Percentiles rank a stretch among this genome's conserved stretches.
Conservation (phyloP, 2,113 vertebrate species). For the Lamprologus speciosus region DNA sequence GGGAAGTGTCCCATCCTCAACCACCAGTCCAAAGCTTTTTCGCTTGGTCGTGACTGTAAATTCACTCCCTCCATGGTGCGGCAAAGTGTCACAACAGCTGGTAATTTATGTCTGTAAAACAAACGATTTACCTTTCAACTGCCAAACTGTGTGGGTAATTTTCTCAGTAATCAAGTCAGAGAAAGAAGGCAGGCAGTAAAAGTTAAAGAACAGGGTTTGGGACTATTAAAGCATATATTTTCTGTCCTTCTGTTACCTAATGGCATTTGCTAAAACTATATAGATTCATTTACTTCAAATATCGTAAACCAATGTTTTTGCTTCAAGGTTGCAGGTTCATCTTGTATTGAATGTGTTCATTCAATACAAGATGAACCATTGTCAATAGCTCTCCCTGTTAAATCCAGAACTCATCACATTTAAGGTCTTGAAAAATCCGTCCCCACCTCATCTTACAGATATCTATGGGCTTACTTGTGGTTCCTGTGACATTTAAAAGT, state of each 20-base stretch:
- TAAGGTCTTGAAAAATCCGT: neutral
- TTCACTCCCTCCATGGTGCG: conserved; percentile 11
- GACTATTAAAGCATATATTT: neutral
- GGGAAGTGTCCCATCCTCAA: neutral
- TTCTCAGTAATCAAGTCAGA: neutral
- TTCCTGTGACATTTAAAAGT: neutral
- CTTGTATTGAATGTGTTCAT: neutral
- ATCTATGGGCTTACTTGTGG: neutral
- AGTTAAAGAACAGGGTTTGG: neutral
- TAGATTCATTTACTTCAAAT: neutral
- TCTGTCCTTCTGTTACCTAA: neutral
- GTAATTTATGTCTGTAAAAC: conserved; percentile 49
- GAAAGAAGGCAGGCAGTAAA: neutral
- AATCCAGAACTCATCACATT: neutral
- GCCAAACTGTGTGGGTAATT: neutral
- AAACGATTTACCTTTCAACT: conserved; percentile 21
- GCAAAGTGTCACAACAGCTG: conserved; percentile 12
- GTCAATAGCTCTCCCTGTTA: neutral
- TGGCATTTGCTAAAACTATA: neutral
- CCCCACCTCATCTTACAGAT: neutral
- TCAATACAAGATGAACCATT: neutral
- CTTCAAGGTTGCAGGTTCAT: neutral
- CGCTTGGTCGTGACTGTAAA: conserved; percentile 19
- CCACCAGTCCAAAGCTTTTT: neutral
- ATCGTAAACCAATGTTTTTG: neutral